phyloP scores from a whole-genome alignment of 2,888 invertebrate genomes.

The Eupithecia subfuscata region DNA sequence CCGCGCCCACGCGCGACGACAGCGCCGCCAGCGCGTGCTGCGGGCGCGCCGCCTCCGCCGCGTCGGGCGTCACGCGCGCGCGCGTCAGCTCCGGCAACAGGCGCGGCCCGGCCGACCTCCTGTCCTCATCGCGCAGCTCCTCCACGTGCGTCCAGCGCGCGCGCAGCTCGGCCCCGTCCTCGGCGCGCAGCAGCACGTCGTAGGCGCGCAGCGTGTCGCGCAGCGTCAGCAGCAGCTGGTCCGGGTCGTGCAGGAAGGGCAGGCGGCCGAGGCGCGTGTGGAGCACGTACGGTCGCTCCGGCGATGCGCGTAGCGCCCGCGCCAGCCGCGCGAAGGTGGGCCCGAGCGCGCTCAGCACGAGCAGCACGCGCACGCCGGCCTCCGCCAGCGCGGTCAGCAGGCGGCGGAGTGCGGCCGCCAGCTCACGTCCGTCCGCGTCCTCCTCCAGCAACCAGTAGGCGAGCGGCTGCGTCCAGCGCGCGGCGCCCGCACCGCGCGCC shows the following conservation, averaged over 20 bases:
- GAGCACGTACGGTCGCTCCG: constrained; percentile 19
- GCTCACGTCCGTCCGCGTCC: constrained; percentile 19
- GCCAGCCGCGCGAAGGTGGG: constrained; percentile 26
- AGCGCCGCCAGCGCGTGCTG: constrained; percentile 13
- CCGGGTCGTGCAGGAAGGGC: constrained; percentile 39
- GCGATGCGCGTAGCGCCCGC: constrained; percentile 20
- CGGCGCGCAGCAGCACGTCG: constrained; percentile 27
- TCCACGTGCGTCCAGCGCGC: constrained; percentile 9
- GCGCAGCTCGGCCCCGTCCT: constrained; percentile 11
- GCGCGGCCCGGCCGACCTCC: not conserved
- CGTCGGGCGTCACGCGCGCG: not conserved
- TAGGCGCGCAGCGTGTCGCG: constrained; percentile 31
- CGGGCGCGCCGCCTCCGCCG: constrained; percentile 2
- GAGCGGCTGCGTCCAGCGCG: constrained; percentile 33
- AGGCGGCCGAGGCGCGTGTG: constrained; percentile 13
- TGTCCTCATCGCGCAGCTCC: not conserved
- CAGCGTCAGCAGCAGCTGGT: constrained; percentile 26
- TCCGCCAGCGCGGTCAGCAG: not conserved
- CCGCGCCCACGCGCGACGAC: constrained; percentile 26
- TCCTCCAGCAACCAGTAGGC: constrained; percentile 29
- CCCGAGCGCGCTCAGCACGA: constrained; percentile 28
- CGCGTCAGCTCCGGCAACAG: constrained; percentile 12
- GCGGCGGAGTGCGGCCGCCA: constrained; percentile 21
- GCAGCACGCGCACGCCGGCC: constrained; percentile 18
- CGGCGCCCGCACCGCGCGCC: constrained; percentile 20